phyloP scores from a whole-genome alignment of 2,113 vertebrate species.

The Callopanchax toddi region DNA sequence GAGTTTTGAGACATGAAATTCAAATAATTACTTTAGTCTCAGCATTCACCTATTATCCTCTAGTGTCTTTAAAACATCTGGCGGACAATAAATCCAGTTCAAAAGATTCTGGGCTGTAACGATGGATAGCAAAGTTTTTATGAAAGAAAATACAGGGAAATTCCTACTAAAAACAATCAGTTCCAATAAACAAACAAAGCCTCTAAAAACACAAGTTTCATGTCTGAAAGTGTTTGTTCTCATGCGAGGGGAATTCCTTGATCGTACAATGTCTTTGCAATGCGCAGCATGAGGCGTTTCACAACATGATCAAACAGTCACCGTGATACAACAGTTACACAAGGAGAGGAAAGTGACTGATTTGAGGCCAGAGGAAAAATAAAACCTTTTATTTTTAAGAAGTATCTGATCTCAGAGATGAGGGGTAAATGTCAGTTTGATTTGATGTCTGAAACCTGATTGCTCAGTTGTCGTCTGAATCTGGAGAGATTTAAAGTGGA shows the following conservation, averaged over 20 bases:
- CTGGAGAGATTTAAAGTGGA: constrained; percentile 24
- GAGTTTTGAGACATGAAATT: constrained; percentile 35
- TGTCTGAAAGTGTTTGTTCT: constrained; percentile 24
- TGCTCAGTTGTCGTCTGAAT: constrained; percentile 18
- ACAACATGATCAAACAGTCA: neutral
- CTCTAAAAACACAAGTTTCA: constrained; percentile 27
- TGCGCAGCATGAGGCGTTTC: constrained; percentile 2
- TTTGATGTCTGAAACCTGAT: neutral
- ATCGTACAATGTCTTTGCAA: neutral
- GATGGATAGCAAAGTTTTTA: constrained; percentile 10
- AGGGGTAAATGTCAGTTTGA: neutral
- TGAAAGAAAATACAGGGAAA: constrained; percentile 21
- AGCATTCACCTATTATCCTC: constrained; percentile 29
- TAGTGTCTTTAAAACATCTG: constrained; percentile 51
- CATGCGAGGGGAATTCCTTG: constrained; percentile 50
- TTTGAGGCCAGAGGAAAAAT: constrained; percentile 3
- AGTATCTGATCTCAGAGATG: constrained; percentile 9
- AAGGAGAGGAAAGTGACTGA: constrained; percentile 1
- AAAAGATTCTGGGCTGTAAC: neutral
- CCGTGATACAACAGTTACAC: constrained; percentile 1
- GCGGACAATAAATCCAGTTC: constrained; percentile 34
- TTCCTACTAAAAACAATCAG: constrained; percentile 29
- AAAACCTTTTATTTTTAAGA: constrained; percentile 14
- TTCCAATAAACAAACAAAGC: constrained; percentile 37
- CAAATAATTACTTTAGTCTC: constrained; percentile 39